These are phyloP conservation scores for Gavia stellata DNA, from an alignment of 2,113 vertebrate species.

Conservation along the genomic window DNA sequence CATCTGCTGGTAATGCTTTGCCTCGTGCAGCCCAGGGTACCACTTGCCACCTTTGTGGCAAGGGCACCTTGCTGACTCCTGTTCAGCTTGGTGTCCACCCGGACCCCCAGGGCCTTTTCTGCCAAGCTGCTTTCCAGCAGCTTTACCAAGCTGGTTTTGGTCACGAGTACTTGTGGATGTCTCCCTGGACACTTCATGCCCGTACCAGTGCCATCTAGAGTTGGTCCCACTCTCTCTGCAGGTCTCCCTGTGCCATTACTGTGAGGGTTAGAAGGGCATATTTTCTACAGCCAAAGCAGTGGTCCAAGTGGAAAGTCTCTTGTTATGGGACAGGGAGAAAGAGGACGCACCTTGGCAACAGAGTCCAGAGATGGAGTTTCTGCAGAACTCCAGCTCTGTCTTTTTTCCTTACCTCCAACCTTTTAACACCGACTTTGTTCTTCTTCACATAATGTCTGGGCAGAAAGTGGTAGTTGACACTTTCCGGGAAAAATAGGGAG, in stretches of 20 bases:
- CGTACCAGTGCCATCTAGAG: neutral
- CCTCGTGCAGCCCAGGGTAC: neutral
- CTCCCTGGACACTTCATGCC: neutral
- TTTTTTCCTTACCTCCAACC: neutral
- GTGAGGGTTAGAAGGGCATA: neutral
- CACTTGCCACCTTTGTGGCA: neutral
- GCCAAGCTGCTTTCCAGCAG: neutral
- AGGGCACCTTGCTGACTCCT: neutral
- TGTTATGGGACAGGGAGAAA: neutral
- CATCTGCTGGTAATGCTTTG: neutral
- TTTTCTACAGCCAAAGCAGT: neutral
- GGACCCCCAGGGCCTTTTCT: neutral
- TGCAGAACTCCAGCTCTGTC: neutral
- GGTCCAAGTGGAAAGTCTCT: neutral
- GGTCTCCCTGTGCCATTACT: neutral
- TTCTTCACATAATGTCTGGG: neutral
- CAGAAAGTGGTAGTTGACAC: neutral
- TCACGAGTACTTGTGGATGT: neutral
- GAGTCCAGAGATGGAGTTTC: neutral
- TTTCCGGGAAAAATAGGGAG: neutral
- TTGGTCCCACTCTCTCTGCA: neutral
- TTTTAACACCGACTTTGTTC: neutral
- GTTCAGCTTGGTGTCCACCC: neutral
- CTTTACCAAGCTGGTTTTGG: neutral
- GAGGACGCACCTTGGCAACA: neutral